Evolutionary conservation across 2,888 invertebrate genomes (phyloP), one percentile per base, ranked within the genome.

Genomic region (Agrotis ipsilon): DNA sequence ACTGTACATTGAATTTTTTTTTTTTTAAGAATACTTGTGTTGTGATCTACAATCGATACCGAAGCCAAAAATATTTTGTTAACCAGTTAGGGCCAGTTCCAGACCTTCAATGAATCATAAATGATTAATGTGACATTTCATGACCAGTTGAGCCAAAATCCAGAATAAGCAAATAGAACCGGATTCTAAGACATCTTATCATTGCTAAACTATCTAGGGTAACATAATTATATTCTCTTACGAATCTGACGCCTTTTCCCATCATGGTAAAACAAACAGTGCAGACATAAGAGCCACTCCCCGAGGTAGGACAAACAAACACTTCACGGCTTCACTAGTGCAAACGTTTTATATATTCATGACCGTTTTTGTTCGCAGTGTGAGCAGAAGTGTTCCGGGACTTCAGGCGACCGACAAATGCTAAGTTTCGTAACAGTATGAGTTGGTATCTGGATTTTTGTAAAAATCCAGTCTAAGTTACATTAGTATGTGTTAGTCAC

Each of bases 231-330:
- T 45, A 39, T 66, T 75, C 19, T 7, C 39, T 16, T 7, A 45
- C 16, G 16, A 75, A 46, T 21, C 16, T 51, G n/a, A 45, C 32
- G 16, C 21, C n/a, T 51, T n/a, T 43, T 21, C 45, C 32, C 13
- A 24, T 27, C 24, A 51, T 18, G 6, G 13, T 13, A 19, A 46
- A 73, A 59, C 27, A 21, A 75, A 75, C 75, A 24, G 4, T 19
- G 73, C 24, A 48, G 55, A 62, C 52, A 52, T 45, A 72, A 78
- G 52, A 62, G 45, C 74, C 75, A 58, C 57, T 74, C 65, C 64
- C 48, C 24, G 51, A 59, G 48, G 48, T 45, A 21, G 19, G 43
- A 59, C 43, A 51, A 58, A 48, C 80, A 75, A 62, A 39, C 57
- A 24, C 46, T 67, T 13, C 54, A 48, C 16, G 24, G 54, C 52